Evolutionary conservation across 2,113 vertebrate genomes (phyloP).

Genomic region (Calidris pygmaea): DNA sequence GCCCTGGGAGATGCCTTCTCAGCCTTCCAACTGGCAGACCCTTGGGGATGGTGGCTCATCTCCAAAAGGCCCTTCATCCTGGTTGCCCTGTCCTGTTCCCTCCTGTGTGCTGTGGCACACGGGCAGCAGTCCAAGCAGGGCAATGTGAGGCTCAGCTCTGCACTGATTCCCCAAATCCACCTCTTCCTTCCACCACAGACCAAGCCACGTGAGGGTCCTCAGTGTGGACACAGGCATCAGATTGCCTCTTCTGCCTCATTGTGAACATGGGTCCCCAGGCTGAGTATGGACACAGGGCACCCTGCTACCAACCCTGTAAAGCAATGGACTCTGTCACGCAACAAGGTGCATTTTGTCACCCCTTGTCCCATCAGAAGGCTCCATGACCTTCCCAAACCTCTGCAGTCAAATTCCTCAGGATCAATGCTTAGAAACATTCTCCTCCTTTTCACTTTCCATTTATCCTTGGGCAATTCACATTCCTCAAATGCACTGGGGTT

Average conservation of each 20-base stretch:
- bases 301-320: neutral
- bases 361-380: neutral
- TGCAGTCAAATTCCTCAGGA: neutral
- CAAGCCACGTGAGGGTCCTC: neutral
- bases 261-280: fast-evolving
- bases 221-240: neutral
- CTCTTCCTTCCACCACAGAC: neutral
- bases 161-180: neutral
- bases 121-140: neutral
- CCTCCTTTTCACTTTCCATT: neutral
- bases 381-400: neutral
- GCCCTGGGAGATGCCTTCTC: neutral
- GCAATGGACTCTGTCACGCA: neutral
- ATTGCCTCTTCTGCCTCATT: neutral
- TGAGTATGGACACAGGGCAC: neutral
- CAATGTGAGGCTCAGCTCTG: neutral
- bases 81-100: neutral
- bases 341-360: neutral
- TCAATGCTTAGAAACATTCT: neutral
- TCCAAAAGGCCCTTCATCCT: neutral
- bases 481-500: neutral
- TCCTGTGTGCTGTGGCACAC: neutral
- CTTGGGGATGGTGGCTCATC: neutral
- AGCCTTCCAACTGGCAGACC: neutral
- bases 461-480: neutral